Evolutionary conservation across 2,888 invertebrate genomes (phyloP).

Genomic region (Nineta flava): DNA sequence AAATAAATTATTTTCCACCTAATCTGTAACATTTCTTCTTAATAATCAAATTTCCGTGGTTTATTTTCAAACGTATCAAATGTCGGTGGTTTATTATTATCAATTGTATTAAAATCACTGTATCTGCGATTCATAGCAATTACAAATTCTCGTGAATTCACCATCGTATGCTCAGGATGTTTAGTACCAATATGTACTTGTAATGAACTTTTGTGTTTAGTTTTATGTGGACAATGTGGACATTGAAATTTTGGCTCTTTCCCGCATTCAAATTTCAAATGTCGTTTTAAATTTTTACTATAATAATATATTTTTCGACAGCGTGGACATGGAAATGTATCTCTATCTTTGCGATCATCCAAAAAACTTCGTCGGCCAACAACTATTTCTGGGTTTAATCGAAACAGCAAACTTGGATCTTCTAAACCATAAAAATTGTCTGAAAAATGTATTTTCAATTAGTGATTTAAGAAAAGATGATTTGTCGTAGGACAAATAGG

Average conservation of each 20-base stretch:
- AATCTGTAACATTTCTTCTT: no score
- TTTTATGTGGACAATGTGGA: slow-evolving; percentile 56
- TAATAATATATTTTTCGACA: slow-evolving; percentile 32
- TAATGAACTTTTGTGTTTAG: slow-evolving; percentile 19
- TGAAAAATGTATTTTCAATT: background rate
- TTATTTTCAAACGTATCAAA: no score
- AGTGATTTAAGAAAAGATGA: no score
- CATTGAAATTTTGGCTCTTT: slow-evolving; percentile 40
- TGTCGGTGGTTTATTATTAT: background rate
- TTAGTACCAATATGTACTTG: slow-evolving; percentile 1
- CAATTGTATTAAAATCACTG: background rate
- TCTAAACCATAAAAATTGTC: background rate
- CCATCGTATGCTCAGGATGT: background rate
- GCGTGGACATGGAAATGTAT: slow-evolving; percentile 26
- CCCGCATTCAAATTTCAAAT: slow-evolving; percentile 33
- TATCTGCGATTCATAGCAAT: background rate
- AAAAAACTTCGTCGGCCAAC: background rate
- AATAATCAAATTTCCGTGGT: no score
- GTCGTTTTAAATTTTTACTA: slow-evolving; percentile 31
- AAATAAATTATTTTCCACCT: no score
- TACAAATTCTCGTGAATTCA: background rate
- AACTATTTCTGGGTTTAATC: background rate
- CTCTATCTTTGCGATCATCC: background rate
- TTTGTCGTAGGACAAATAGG: no score
- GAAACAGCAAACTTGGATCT: background rate